Percentiles rank a stretch among this genome's conserved stretches.
These are phyloP conservation scores for Petrocephalus microphthalmus DNA, from an alignment of 2,113 vertebrate genomes.

Conservation along the genomic window DNA sequence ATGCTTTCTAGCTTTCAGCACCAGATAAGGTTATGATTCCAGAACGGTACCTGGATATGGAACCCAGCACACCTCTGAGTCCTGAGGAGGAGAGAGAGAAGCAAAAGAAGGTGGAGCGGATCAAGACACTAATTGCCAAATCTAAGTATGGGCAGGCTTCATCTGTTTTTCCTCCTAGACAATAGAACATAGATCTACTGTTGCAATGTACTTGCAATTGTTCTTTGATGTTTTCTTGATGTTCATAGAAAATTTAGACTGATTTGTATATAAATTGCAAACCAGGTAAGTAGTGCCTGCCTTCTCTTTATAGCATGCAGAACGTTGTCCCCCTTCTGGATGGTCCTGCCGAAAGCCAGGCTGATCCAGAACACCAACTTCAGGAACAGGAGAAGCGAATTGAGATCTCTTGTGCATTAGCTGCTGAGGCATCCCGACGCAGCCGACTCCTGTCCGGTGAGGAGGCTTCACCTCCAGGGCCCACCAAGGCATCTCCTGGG, in stretches of 20 bases:
- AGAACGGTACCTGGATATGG: slow-evolving; percentile 76
- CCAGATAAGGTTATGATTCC: slow-evolving; percentile 85
- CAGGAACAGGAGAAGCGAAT: slow-evolving; percentile 96
- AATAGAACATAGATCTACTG: not conserved
- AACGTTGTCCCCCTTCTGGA: slow-evolving; percentile 81
- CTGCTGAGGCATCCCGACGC: slow-evolving; percentile 86
- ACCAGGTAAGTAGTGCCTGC: not conserved
- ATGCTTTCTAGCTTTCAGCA: slow-evolving; percentile 63
- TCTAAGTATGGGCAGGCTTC: slow-evolving; percentile 70
- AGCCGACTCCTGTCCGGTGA: slow-evolving; percentile 92
- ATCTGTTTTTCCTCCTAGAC: not conserved
- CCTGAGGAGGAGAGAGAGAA: slow-evolving; percentile 88
- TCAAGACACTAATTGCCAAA: slow-evolving; percentile 94
- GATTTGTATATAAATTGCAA: not conserved
- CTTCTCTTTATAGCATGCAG: slow-evolving; percentile 71
- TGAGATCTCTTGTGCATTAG: slow-evolving; percentile 89
- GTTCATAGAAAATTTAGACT: not conserved
- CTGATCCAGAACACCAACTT: slow-evolving; percentile 77
- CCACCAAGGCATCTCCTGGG: slow-evolving; percentile 27
- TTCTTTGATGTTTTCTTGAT: not conserved
- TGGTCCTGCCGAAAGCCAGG: slow-evolving; percentile 68
- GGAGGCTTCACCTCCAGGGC: slow-evolving; percentile 36
- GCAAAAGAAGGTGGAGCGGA: slow-evolving; percentile 91
- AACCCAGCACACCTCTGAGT: slow-evolving; percentile 73
- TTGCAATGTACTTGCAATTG: not conserved